Base-by-base conservation (phyloP, 2,888 invertebrate genomes). In the Drosophila formosana region DNA sequence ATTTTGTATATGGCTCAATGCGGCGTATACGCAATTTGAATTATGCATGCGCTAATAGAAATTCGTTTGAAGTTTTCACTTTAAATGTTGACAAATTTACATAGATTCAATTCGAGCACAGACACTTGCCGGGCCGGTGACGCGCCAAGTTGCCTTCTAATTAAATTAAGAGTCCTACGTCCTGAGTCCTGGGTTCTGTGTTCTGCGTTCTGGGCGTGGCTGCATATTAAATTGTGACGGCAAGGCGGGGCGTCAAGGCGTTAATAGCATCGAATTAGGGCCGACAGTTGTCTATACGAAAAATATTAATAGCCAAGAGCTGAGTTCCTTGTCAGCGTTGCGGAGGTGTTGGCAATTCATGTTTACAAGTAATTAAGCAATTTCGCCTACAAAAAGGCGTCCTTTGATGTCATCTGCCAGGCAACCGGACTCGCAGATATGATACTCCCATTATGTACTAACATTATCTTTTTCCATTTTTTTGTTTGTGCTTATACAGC, bases 291-390 rank as follows among this genome's bases (percentile, higher is more conserved):
- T 66, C 46, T 50, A 64, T 63, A 56, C 9, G 45, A 32, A 56
- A 52, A 62, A 68, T 75, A 78, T 75, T 71, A 72, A 78, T 78
- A 78, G 79, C 63, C 6, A 13, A 62, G 43, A 25, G 11, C 18
- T 18, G 53, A 62, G 61, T 46, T 28, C 28, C 46, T 11, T 25
- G 32, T 11, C 32, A 9, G 53, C 34, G 30, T 52, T 69, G 76
- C 72, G 47, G 62, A 84, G 79, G 85, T 76, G 82, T 87, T 78
- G 79, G 65, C 80, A 88, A 82, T 77, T 88, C 83, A 84, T 88
- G 86, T 84, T 84, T 88, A 88, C 83, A 84, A 88, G 77, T 85
- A 88, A 84, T 84, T 84, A 88, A 75, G 80, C 83, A 83, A 82
- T 87, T 87, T 81, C 41, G 61, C 63, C 70, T 53, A 63, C 53